A percentile compares a stretch with the other conserved stretches of the same genome.
phyloP scores from a whole-genome alignment of 2,113 vertebrate species.

The Carollia perspicillata region DNA sequence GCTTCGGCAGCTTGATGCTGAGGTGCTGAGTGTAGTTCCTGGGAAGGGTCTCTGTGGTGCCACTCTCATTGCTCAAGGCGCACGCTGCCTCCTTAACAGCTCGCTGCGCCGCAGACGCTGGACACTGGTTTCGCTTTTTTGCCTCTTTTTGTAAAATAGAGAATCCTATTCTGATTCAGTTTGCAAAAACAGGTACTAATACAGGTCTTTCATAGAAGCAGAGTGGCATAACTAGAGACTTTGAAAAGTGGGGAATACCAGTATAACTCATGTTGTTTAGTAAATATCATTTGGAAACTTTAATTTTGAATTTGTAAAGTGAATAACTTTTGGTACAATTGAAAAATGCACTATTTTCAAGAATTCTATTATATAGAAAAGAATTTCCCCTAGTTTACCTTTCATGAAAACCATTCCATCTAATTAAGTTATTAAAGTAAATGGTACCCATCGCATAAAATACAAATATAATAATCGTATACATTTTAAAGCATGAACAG shows the following conservation, averaged over 20 bases:
- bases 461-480: neutral
- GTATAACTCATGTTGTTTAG: neutral
- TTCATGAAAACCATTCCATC: neutral
- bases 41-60: neutral
- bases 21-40: neutral
- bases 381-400: constrained; percentile 13
- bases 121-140: neutral
- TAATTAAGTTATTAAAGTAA: neutral
- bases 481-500: neutral
- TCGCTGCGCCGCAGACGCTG: no score
- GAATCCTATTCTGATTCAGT: neutral
- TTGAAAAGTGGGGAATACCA: neutral
- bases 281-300: neutral
- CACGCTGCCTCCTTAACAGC: neutral
- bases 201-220: neutral
- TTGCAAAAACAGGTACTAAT: neutral
- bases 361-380: neutral
- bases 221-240: neutral
- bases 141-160: neutral
- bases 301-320: constrained; percentile 3
- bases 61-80: neutral
- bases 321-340: neutral
- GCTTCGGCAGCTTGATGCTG: neutral
- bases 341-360: neutral
- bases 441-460: neutral